These are phyloP conservation scores for Alentia gelatinosa DNA, from an alignment of 2,888 invertebrate genomes.

Conservation along the genomic window DNA sequence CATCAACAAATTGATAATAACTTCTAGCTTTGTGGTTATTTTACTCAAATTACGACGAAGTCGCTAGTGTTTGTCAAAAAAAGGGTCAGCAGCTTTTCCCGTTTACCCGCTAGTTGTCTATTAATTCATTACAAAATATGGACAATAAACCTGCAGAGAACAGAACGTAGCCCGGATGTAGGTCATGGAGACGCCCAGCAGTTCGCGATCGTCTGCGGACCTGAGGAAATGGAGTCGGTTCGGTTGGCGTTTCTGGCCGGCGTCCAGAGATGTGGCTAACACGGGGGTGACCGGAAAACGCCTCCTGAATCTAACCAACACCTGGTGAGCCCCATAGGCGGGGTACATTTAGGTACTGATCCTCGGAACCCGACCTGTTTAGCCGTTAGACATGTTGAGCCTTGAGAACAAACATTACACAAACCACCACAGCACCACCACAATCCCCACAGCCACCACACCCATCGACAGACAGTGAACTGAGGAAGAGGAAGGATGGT, in stretches of 20 bases:
- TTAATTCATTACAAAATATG: no score
- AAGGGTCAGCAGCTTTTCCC: no score
- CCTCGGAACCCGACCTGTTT: neutral
- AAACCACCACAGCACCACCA: neutral
- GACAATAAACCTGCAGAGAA: no score
- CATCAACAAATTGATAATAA: no score
- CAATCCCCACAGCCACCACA: neutral
- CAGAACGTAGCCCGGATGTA: no score
- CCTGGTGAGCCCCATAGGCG: neutral
- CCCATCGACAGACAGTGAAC: no score
- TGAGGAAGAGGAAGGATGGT: no score
- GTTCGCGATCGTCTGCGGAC: neutral
- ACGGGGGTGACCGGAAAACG: neutral
- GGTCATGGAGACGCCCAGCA: no score
- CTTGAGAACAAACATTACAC: slow-evolving; percentile 15
- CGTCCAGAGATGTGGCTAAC: neutral
- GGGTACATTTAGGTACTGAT: neutral
- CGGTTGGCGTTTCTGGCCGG: neutral
- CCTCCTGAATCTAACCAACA: neutral
- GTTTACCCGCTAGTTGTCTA: no score
- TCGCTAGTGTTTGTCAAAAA: no score
- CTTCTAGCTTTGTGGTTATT: no score
- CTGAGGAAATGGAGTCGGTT: neutral
- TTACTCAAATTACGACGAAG: no score
- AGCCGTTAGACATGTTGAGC: neutral